Conservation (phyloP, 2,113 vertebrate genomes). For the Rhombomys opimus region DNA sequence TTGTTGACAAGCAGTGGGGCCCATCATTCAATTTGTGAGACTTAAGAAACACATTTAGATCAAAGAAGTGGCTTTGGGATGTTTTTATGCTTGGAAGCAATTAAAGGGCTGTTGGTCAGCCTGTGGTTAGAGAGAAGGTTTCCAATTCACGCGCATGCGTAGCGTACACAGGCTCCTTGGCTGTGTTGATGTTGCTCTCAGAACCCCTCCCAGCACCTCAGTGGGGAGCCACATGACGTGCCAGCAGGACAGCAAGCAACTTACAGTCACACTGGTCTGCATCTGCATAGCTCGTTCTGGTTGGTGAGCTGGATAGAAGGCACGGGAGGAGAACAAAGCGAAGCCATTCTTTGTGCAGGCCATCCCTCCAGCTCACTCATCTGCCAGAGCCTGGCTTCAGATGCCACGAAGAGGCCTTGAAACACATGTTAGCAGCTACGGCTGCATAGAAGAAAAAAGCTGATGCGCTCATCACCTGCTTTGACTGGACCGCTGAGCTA, state of each 20-base stretch:
- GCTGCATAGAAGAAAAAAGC: neutral
- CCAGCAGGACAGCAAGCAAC: neutral
- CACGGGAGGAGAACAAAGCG: conserved; percentile 76
- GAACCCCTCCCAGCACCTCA: neutral
- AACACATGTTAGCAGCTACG: conserved; percentile 34
- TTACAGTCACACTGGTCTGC: neutral
- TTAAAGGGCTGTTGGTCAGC: neutral
- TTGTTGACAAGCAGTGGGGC: conserved; percentile 45
- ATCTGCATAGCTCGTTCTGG: conserved; percentile 42
- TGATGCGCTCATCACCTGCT: neutral
- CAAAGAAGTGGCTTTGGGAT: conserved; percentile 45
- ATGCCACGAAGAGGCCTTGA: conserved; percentile 12
- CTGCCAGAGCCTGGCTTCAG: conserved; percentile 50
- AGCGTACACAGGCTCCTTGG: neutral
- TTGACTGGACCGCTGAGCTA: neutral
- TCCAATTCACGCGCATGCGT: neutral
- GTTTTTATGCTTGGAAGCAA: conserved; percentile 23
- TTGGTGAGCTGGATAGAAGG: conserved; percentile 61
- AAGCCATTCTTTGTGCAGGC: conserved; percentile 17
- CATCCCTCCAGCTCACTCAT: conserved; percentile 24
- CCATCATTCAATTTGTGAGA: conserved; percentile 41
- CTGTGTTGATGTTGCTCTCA: neutral
- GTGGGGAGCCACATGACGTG: neutral
- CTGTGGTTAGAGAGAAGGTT: neutral
- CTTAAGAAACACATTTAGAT: conserved; percentile 27